Evolutionary conservation across 2,797 vertebrate species (phyloP), one percentile per base, ranked within the genome.

Genomic region (Bufotes viridis): DNA sequence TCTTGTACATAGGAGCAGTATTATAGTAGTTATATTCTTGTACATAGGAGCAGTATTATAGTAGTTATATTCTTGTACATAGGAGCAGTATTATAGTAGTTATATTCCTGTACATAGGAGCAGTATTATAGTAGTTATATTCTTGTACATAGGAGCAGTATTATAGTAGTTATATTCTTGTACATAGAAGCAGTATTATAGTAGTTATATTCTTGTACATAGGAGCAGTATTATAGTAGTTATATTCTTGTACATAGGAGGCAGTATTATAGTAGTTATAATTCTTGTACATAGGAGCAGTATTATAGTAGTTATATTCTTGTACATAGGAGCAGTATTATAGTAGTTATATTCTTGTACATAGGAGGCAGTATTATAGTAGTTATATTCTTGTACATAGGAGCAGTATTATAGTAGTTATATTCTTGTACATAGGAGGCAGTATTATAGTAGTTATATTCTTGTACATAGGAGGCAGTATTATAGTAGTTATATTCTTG

Each of bases 391-490:
- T 42, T 53, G 74, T 76, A 76, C 10, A 76, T 53, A 53, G 42
- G 72, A 20, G 63, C 42, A 51, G 49, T 76, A 76, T 53, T 76
- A 76, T n/a, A 76, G 49, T 76, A 51, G 74, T 76, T 76, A n/a
- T 76, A 76, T 76, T 76, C 72, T 53, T 53, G 42, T 76, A 72
- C 8, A 72, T 34, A 34, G 29, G 69, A 7, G 65, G 67, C 67
- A 65, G 61, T 65, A 65, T 65, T 65, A 65, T 65, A 65, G 61
- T 26, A 69, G 65, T 29, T 29, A 29, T 69, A 29, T 69, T 69
- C 24, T 29, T 29, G 67, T 69, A 29, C 9, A 63, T 63, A 63
- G 63, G 63, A 8, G 63, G 63, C 22, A 24, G 63, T 65, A 65
- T 65, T 65, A 65, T 65, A 65, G 22, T n/a, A 65, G 63, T 65